Conservation (phyloP, 1,140 invertebrate species). For the Gonatopus flavifemur region DNA sequence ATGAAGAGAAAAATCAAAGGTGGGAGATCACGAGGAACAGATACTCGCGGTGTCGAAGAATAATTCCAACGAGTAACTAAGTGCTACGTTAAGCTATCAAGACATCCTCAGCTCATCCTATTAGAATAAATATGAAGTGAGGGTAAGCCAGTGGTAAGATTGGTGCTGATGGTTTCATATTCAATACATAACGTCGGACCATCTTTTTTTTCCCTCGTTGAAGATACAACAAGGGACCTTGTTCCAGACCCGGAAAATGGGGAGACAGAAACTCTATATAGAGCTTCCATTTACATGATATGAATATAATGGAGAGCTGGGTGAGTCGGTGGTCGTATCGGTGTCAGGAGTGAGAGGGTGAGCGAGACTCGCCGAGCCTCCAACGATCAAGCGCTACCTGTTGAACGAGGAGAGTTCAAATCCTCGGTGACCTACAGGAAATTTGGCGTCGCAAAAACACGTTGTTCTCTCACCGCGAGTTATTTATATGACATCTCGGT, state of each 20-base stretch:
- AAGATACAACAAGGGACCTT: constrained; percentile 19
- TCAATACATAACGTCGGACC: no score
- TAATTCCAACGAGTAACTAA: constrained; percentile 20
- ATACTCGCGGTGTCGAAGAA: constrained; percentile 6
- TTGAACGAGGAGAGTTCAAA: constrained; percentile 51
- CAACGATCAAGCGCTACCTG: constrained; percentile 52
- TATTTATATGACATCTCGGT: no score
- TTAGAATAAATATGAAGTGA: constrained; percentile 48
- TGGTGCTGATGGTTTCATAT: no score
- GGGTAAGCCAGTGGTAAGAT: no score
- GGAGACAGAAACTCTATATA: constrained; percentile 31
- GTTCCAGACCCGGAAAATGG: constrained; percentile 40
- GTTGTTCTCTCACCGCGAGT: no score
- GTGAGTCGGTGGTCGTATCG: constrained; percentile 32
- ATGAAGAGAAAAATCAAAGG: neutral
- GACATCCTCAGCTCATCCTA: constrained; percentile 31
- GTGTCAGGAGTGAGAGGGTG: no score
- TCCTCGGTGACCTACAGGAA: constrained; percentile 45
- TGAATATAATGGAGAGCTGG: constrained; percentile 59
- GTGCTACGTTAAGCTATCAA: constrained; percentile 16
- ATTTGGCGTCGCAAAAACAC: no score
- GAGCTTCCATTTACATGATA: constrained; percentile 57
- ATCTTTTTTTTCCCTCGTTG: neutral
- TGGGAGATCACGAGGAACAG: neutral
- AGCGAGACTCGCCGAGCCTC: no score